Percentiles rank a stretch among this genome's conserved stretches.
These are phyloP conservation scores for Psittacula cyanocephala DNA, from an alignment of 2,113 vertebrate genomes.

Conservation along the genomic window DNA sequence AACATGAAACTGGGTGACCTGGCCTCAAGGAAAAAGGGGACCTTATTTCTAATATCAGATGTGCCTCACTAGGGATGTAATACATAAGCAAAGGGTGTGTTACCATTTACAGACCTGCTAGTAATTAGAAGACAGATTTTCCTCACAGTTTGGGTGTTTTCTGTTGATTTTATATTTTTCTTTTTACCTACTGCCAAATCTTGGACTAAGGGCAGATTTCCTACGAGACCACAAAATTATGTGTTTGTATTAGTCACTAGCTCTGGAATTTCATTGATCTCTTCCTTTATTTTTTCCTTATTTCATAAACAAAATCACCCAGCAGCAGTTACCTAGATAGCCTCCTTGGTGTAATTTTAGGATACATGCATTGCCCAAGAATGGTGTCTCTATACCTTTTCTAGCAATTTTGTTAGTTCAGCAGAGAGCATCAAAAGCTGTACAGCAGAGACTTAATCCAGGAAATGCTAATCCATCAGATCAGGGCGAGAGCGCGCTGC, in stretches of 20 bases:
- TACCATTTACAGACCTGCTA: neutral
- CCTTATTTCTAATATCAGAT: neutral
- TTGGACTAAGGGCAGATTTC: neutral
- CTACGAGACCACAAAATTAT: neutral
- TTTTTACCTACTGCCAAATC: neutral
- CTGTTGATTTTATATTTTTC: neutral
- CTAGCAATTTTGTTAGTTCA: neutral
- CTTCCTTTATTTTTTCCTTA: neutral
- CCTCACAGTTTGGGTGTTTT: neutral
- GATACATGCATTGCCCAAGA: neutral
- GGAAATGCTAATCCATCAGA: neutral
- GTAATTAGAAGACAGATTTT: neutral
- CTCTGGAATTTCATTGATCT: neutral
- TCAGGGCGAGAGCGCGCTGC: neutral
- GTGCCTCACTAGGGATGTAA: neutral
- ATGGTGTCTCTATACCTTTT: neutral
- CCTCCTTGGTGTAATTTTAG: neutral
- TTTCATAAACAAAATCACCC: neutral
- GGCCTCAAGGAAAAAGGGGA: neutral
- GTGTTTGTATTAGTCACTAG: neutral
- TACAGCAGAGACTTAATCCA: neutral
- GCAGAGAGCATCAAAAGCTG: neutral
- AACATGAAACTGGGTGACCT: neutral
- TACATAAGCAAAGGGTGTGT: neutral
- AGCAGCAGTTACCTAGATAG: neutral